phyloP scores from a whole-genome alignment of 2,113 vertebrate genomes.

The Polyodon spathula region DNA sequence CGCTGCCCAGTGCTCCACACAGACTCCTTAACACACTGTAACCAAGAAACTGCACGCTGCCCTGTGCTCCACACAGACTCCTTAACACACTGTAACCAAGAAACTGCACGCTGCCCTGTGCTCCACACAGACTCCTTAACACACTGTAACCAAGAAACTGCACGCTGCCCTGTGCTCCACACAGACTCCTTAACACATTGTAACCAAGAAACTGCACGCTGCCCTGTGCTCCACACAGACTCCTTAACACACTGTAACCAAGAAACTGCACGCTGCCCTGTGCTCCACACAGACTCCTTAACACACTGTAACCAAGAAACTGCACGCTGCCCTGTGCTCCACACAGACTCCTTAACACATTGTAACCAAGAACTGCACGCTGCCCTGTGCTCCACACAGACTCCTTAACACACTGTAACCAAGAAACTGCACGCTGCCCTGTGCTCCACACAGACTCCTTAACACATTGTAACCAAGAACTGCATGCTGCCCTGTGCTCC shows the following conservation, averaged over 20 bases:
- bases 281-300: conserved; percentile 6
- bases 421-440: neutral
- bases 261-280: neutral
- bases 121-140: conserved; percentile 5
- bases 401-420: conserved; percentile 20
- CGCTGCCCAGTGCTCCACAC: conserved; percentile 3
- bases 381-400: conserved; percentile 7
- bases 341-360: conserved; percentile 19
- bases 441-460: conserved; percentile 4
- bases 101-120: neutral
- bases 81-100: conserved; percentile 21
- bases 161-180: conserved; percentile 1
- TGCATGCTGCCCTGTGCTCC: neutral
- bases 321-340: neutral
- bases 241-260: conserved; percentile 20
- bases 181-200: conserved; percentile 20
- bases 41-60: neutral
- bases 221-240: conserved; percentile 7
- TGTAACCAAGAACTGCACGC: conserved; percentile 1
- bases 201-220: neutral
- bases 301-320: conserved; percentile 22
- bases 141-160: conserved; percentile 22
- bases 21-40: conserved; percentile 20
- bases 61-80: conserved; percentile 7
- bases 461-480: conserved; percentile 22